Evolutionary conservation across 2,888 invertebrate genomes (phyloP), one percentile per base, ranked within the genome.

Genomic region (Hypena proboscidalis): DNA sequence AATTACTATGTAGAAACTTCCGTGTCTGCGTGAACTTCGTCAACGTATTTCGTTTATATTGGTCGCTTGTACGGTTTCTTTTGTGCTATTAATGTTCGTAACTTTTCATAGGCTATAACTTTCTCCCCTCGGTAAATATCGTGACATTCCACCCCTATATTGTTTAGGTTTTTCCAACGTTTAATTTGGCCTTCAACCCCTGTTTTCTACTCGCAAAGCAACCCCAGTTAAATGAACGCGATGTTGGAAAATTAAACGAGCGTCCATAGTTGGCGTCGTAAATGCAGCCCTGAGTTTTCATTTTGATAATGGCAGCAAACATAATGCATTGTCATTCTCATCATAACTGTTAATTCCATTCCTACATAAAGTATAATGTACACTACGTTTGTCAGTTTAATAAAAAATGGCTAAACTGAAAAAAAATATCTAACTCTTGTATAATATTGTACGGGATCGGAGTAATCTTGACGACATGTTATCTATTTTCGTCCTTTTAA

Each of bases 1-100:
- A 68, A 74, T 74, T 76, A 74, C 59, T 60, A 48, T 55, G 55
- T 62, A 57, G 66, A 59, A 59, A 67, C 61, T 66, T 60, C 63
- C 56, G 52, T 44, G 60, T 54, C 44, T 55, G 50, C 48, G 45
- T 52, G 60, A 61, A 57, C 55, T 53, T 60, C 53, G 54, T 49
- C 48, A 51, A 37, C 38, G 42, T 41, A 38, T 52, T 50, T 40
- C 34, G 57, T 52, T 44, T 46, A 36, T 42, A 51, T 55, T 40
- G 42, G 41, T 63, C 50, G 52, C 56, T 42, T 54, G 23, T 69
- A 67, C 42, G 67, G 65, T 62, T 72, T 70, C 69, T 44, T 29
- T 51, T 27, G 22, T 21, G 31, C 43, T 45, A 42, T 35, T 29
- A 46, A 21, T 50, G 36, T 21, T 31, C 36, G 36, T 47, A 39